Percentiles rank a stretch among this genome's conserved stretches.
phyloP scores from a whole-genome alignment of 1,140 invertebrate genomes.

The Trichogramma pretiosum region DNA sequence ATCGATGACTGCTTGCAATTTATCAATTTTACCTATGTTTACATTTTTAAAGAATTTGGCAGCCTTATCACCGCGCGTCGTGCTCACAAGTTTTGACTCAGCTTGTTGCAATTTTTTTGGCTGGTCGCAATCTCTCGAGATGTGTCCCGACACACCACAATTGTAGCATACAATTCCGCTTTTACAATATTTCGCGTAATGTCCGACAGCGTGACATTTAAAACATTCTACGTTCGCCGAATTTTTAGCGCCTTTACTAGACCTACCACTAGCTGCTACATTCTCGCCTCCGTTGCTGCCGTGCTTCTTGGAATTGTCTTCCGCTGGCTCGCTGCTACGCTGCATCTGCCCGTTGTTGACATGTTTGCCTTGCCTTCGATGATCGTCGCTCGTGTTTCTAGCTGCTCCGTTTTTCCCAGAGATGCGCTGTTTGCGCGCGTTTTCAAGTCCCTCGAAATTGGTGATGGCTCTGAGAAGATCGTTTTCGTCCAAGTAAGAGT shows the following conservation, averaged over 20 bases:
- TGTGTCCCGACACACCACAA: conserved; percentile 2
- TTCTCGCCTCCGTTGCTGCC: background rate
- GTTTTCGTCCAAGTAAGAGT: background rate
- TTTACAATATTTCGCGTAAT: background rate
- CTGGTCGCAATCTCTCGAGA: conserved; percentile 3
- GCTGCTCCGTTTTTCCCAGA: background rate
- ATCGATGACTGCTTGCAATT: conserved; percentile 11
- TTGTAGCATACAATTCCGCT: conserved; percentile 1
- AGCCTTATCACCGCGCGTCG: too few relatives aligned
- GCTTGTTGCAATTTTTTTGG: background rate
- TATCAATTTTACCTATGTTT: background rate
- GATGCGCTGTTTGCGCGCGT: too few relatives aligned
- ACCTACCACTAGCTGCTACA: background rate
- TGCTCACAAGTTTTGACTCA: background rate
- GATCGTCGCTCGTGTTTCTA: background rate
- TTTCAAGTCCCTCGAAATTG: background rate
- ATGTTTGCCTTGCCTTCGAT: background rate
- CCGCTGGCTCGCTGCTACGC: background rate
- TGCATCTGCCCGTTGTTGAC: background rate
- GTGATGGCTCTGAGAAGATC: too few relatives aligned
- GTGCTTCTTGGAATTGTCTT: conserved; percentile 7
- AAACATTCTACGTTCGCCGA: background rate
- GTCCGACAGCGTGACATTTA: background rate
- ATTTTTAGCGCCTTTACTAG: background rate
- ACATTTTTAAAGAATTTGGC: background rate